Evolutionary conservation across 2,113 vertebrate genomes (phyloP), one percentile per base, ranked within the genome.

Genomic region (Melanostigma gelatinosum): DNA sequence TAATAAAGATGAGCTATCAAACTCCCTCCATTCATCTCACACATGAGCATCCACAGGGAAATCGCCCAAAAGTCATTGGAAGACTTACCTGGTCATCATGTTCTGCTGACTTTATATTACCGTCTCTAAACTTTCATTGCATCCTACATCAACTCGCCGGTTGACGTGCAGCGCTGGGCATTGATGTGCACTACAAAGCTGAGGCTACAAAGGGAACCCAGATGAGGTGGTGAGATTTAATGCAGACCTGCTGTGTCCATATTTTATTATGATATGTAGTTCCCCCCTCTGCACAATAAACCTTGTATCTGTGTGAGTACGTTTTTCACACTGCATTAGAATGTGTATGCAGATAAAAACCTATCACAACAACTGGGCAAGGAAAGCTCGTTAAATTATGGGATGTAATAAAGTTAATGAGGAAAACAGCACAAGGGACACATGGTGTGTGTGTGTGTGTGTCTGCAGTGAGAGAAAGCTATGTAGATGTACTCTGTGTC

Each of bases 321-420:
- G 57, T 34, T 71, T 20, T 18, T 74, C 27, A 7, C 48, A 13
- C 48, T 6, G 29, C 57, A 9, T 74, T 27, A 57, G 5, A 6
- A 68, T 40, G 63, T 65, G 42, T 67, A 4, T 50, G 78, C 18
- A 36, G 42, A 44, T 20, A 48, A 34, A 70, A 34, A 7, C 48
- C 9, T 72, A 89, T 85, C 62, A 84, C 70, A 89, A 88, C 85
- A 88, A 83, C 82, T 16, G 48, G 48, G 24, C 68, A 50, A 57
- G 52, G 76, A 85, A 82, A 81, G 68, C 84, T 80, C 82, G 10
- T 92, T 87, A 90, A 91, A 84, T 77, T 68, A 88, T 74, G 77
- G 48, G 79, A 75, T 75, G 85, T 83, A 88, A 92, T 90, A 84
- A 92, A 86, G 75, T 83, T 90, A 91, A 92, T 87, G 89, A 90